phyloP scores from a whole-genome alignment of 2,888 invertebrate species.

The Ophioninae sp. region DNA sequence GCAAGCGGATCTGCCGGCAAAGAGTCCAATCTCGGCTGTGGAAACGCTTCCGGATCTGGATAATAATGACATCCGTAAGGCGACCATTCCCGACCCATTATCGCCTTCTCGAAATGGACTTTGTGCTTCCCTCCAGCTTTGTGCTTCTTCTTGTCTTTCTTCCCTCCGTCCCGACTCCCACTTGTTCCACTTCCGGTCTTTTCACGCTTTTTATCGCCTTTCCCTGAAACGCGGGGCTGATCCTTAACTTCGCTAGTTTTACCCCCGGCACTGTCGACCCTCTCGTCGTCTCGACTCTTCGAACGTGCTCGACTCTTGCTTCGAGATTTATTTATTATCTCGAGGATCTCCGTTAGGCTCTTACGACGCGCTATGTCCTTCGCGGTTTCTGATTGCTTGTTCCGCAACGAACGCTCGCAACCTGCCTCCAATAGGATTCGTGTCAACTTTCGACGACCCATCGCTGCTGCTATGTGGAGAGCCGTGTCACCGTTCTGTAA shows the following conservation, averaged over 20 bases:
- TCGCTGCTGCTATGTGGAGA: slow-evolving; percentile 95
- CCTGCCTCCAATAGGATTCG: slow-evolving; percentile 94
- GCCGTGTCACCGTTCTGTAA: slow-evolving; percentile 94
- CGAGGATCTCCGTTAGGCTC: slow-evolving; percentile 91
- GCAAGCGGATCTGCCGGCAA: slow-evolving; percentile 92
- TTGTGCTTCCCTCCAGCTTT: slow-evolving; percentile 81
- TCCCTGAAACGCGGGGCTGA: slow-evolving; percentile 56
- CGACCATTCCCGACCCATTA: slow-evolving; percentile 85
- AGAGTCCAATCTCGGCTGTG: slow-evolving; percentile 92
- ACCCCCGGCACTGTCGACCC: slow-evolving; percentile 67
- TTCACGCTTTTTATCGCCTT: slow-evolving; percentile 79
- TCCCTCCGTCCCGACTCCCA: slow-evolving; percentile 82
- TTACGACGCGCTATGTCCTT: slow-evolving; percentile 94
- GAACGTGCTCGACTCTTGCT: slow-evolving; percentile 74
- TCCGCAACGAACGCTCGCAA: slow-evolving; percentile 87
- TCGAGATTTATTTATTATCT: slow-evolving; percentile 83
- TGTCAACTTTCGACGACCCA: slow-evolving; percentile 95
- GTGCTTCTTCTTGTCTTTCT: slow-evolving; percentile 78
- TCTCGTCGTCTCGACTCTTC: slow-evolving; percentile 72
- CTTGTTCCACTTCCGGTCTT: slow-evolving; percentile 81
- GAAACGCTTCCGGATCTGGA: slow-evolving; percentile 92
- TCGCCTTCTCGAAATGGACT: slow-evolving; percentile 82
- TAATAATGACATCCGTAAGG: slow-evolving; percentile 96
- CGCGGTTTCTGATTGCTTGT: slow-evolving; percentile 95
- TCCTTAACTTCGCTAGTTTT: slow-evolving; percentile 37